phyloP scores from a whole-genome alignment of 2,888 invertebrate genomes.

The Limnephilus marmoratus region DNA sequence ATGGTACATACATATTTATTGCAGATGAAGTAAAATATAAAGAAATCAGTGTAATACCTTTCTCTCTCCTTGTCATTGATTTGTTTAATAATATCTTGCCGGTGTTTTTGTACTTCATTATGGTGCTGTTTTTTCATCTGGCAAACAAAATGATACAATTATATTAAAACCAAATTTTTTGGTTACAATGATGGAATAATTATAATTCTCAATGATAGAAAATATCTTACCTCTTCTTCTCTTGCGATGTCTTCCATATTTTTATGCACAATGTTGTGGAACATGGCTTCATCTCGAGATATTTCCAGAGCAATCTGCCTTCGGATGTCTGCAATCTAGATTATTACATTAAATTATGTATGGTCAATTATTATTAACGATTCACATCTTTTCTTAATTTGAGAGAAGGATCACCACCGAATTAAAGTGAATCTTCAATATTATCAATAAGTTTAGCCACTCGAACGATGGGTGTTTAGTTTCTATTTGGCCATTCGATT shows the following conservation, averaged over 20 bases:
- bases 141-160: slow-evolving; percentile 60
- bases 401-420: too few species aligned
- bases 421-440: too few species aligned
- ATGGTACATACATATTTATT: neutral
- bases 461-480: too few species aligned
- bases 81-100: slow-evolving; percentile 82
- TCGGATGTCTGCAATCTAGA: slow-evolving; percentile 78
- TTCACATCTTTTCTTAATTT: too few species aligned
- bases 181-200: neutral
- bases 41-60: slow-evolving; percentile 69
- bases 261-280: slow-evolving; percentile 77
- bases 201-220: neutral
- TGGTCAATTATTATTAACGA: too few species aligned
- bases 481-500: too few species aligned
- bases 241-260: slow-evolving; percentile 76
- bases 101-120: slow-evolving; percentile 76
- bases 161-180: neutral
- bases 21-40: neutral
- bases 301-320: slow-evolving; percentile 82
- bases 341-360: slow-evolving; percentile 65
- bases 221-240: slow-evolving; percentile 73
- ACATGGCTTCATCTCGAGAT: slow-evolving; percentile 80
- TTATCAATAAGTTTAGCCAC: too few species aligned
- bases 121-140: slow-evolving; percentile 77
- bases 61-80: slow-evolving; percentile 84